A percentile compares a stretch with the other conserved stretches of the same genome.
Conservation (phyloP, 92 coral and sea anemone genomes). For the Actinostola sp. region DNA sequence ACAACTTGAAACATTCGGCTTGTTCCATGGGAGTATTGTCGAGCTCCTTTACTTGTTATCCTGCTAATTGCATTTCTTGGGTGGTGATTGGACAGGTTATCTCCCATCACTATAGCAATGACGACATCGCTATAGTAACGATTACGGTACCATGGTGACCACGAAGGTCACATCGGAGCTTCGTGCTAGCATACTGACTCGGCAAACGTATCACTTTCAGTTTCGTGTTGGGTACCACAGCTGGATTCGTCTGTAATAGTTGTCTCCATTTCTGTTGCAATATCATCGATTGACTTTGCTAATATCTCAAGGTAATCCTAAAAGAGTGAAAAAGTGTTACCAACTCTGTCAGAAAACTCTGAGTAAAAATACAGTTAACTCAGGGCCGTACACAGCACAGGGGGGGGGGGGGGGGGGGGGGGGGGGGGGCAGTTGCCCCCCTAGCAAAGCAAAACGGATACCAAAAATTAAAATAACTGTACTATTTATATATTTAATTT, state of each 20-base stretch:
- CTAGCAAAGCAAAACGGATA: too few species aligned
- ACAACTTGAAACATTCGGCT: too few species aligned
- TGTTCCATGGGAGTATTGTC: too few species aligned
- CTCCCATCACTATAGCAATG: neutral
- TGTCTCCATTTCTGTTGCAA: slow-evolving; percentile 79
- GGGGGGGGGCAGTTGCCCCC: too few species aligned
- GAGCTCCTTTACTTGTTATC: neutral
- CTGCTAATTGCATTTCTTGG: neutral
- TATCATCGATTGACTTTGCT: slow-evolving; percentile 77
- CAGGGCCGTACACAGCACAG: too few species aligned
- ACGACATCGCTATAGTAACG: slow-evolving; percentile 1
- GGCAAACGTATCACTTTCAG: slow-evolving; percentile 31
- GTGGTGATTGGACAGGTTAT: neutral
- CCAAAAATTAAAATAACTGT: too few species aligned
- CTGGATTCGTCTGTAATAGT: slow-evolving; percentile 87
- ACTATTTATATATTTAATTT: too few species aligned
- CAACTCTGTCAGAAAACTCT: too few species aligned
- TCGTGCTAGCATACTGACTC: slow-evolving; percentile 62
- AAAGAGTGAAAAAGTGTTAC: neutral
- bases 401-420: too few species aligned
- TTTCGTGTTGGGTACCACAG: slow-evolving; percentile 37
- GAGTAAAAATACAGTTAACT: too few species aligned
- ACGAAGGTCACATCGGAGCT: neutral
- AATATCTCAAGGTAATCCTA: slow-evolving; percentile 92
- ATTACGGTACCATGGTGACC: neutral